phyloP scores from a whole-genome alignment of 2,113 vertebrate genomes.

The Cisticola juncidis region DNA sequence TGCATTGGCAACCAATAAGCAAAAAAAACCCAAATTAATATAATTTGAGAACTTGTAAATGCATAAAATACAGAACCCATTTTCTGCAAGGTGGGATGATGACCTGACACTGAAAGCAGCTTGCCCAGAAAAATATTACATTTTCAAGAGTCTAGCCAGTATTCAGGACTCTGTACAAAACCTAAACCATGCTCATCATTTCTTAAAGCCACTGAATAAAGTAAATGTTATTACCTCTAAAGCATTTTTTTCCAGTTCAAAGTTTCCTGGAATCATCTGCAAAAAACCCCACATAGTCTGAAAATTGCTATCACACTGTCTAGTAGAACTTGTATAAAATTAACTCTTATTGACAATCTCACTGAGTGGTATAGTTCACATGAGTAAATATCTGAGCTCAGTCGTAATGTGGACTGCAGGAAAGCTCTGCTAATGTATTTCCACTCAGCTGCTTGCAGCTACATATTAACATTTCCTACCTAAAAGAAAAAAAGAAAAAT shows the following conservation, averaged over 20 bases:
- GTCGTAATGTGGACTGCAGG: background rate
- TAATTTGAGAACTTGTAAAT: background rate
- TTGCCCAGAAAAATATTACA: background rate
- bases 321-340: background rate
- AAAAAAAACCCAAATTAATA: background rate
- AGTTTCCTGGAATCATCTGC: background rate
- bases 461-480: background rate
- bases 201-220: background rate
- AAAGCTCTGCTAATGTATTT: conserved; percentile 4
- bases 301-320: background rate
- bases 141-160: background rate
- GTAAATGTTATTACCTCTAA: background rate
- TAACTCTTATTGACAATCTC: background rate
- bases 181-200: background rate
- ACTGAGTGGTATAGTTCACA: background rate
- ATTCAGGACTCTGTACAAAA: background rate
- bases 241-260: background rate
- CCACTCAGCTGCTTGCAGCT: background rate
- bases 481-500: background rate
- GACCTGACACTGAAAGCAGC: background rate
- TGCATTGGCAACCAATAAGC: background rate
- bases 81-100: background rate
- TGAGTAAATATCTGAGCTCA: background rate
- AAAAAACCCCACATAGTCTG: background rate
- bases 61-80: background rate